These are phyloP conservation scores for Galeopterus variegatus DNA, from an alignment of 2,113 vertebrate genomes.

Conservation along the genomic window DNA sequence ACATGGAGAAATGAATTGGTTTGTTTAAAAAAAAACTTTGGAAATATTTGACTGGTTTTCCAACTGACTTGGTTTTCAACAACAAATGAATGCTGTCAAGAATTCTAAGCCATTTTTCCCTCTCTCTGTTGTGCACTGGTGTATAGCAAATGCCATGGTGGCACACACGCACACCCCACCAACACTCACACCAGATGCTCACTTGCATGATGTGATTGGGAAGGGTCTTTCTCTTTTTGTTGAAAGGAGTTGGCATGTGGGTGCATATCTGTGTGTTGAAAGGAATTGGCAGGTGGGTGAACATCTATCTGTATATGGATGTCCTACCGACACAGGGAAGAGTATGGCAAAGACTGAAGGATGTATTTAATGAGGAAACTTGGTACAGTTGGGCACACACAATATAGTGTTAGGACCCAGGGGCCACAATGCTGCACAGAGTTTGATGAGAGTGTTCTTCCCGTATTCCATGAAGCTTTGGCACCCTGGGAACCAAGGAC, in stretches of 20 bases:
- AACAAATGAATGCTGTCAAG: not conserved
- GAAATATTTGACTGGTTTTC: constrained; percentile 34
- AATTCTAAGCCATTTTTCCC: not conserved
- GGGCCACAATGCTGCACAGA: not conserved
- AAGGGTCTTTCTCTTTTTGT: not conserved
- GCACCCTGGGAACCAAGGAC: not conserved
- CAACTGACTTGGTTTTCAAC: constrained; percentile 6
- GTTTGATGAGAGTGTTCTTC: not conserved
- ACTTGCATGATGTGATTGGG: not conserved
- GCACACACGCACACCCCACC: not conserved
- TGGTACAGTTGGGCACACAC: not conserved
- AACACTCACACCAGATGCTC: not conserved
- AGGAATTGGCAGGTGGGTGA: not conserved
- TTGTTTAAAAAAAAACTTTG: not conserved
- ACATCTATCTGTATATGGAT: not conserved
- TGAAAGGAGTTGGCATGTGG: not conserved
- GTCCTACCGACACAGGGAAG: not conserved
- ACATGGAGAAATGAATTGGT: not conserved
- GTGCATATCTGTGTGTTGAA: not conserved
- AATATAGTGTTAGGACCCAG: not conserved
- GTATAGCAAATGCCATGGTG: not conserved
- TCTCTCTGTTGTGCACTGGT: not conserved
- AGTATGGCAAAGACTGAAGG: not conserved
- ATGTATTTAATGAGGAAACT: not conserved
- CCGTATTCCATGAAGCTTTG: not conserved